Evolutionary conservation across 2,113 vertebrate genomes (phyloP), one percentile per base, ranked within the genome.

Genomic region (Diglossa brunneiventris): DNA sequence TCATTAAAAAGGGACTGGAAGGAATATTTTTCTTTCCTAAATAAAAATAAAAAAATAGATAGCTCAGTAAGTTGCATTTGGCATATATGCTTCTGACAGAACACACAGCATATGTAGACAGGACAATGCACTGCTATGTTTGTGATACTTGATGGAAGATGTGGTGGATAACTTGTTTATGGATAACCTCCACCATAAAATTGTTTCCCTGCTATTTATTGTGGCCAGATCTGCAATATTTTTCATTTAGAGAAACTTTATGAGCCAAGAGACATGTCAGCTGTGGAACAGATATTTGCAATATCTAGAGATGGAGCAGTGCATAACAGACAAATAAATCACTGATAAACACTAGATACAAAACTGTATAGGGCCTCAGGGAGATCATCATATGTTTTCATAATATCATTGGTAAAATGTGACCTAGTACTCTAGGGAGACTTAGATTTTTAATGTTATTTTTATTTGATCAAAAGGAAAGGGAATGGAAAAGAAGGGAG

Each of bases 261-360:
- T 68, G 86, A 94, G 90, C 47, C 81, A 94, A 87, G 59, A 87
- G 62, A 77, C 46, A 55, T 69, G 37, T 80, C 87, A 85, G 55
- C 78, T 91, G 62, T 64, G 70, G 58, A 92, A 95, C 90, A 58
- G 18, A 87, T 85, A 73, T 39, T 82, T 69, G 50, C 42, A 87
- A 58, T 55, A 91, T 79, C 62, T 53, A 79, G 66, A 83, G 27
- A 67, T 55, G 33, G 15, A 82, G 46, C 84, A 82, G 53, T 80
- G 50, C n/a, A 8, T 49, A 81, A 79, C 33, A 95, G 89, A 72
- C 39, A 87, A 92, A 93, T 90, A 93, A 94, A 84, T 94, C 89
- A 94, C 49, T 68, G 69, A 95, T 87, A 75, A 94, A 92, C 58
- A 82, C 52, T 69, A 74, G n/a, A 87, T 62, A 80, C 7, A 81